Evolutionary conservation across 2,113 vertebrate genomes (phyloP), one percentile per base, ranked within the genome.

Genomic region (Apus apus): DNA sequence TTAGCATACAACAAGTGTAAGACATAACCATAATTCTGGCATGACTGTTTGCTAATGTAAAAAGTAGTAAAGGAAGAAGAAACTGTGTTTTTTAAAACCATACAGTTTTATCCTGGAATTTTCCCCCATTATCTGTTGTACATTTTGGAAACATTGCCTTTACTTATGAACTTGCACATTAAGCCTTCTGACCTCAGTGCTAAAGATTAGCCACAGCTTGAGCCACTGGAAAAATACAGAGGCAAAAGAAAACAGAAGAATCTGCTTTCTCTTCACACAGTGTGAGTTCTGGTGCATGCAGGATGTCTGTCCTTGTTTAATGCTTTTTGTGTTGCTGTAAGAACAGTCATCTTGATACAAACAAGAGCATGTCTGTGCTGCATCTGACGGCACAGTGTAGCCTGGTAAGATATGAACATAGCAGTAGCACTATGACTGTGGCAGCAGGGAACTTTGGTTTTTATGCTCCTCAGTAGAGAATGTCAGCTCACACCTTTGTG

Each of bases 231-330:
- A 93, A 54, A 91, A 73, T 20, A 76, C 22, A 45, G 64, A 91
- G 21, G 61, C 57, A 62, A 78, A 91, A 83, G 70, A 71, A 65
- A 65, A 40, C 30, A 60, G 78, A 91, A 80, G 54, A 85, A 71
- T 70, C 30, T 46, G 27, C 67, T 83, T 51, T 56, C 38, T 38
- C 32, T 85, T 58, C n/a, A 25, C 7, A 12, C 21, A 36, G 43
- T 15, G 16, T 54, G 57, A 58, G 75, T 82, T 79, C 32, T 46
- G 62, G 6, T 93, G 51, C 65, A 17, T 23, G 19, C 54, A 54
- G 43, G 46, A 27, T 76, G 26, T 79, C 75, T 82, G 89, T 40
- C 51, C 27, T 18, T 87, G 36, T 76, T 87, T 76, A 73, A 64
- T 72, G 32, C 29, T 84, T 91, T n/a, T 46, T 67, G n/a, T 1